phyloP scores from a whole-genome alignment of 2,113 vertebrate genomes.

The Ctenodactylus gundi region DNA sequence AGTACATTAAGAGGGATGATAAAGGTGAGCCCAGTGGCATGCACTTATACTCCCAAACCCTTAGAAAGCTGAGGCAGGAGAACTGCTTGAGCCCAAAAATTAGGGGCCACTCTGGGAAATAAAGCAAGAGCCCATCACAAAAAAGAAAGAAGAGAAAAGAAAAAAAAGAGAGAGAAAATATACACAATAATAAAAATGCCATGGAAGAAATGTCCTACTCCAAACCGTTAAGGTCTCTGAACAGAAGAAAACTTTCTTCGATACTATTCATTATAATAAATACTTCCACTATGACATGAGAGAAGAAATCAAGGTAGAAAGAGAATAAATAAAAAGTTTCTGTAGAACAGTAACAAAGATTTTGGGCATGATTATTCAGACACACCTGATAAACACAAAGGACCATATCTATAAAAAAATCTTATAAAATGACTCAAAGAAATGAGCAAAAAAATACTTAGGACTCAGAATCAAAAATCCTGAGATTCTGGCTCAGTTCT shows the following conservation, averaged over 20 bases:
- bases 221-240: not conserved
- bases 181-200: not conserved
- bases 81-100: not conserved
- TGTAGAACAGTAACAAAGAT: not conserved
- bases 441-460: not conserved
- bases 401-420: not conserved
- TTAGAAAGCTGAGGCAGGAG: not conserved
- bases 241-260: not conserved
- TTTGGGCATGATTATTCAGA: not conserved
- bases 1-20: not conserved
- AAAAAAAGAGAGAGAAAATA: not conserved
- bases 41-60: not conserved
- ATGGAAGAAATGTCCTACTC: not conserved
- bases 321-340: not conserved
- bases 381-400: not conserved
- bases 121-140: not conserved
- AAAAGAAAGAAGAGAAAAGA: not conserved
- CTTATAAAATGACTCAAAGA: slow-evolving; percentile 11
- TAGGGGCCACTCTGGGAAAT: no score
- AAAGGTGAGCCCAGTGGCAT: not conserved
- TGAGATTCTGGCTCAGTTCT: not conserved
- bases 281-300: not conserved
- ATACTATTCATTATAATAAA: not conserved
- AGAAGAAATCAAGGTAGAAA: not conserved
- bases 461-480: not conserved